A percentile compares a stretch with the other conserved stretches of the same genome.
These are phyloP conservation scores for Drosophila bocqueti DNA, from an alignment of 1,140 invertebrate species.

Conservation along the genomic window DNA sequence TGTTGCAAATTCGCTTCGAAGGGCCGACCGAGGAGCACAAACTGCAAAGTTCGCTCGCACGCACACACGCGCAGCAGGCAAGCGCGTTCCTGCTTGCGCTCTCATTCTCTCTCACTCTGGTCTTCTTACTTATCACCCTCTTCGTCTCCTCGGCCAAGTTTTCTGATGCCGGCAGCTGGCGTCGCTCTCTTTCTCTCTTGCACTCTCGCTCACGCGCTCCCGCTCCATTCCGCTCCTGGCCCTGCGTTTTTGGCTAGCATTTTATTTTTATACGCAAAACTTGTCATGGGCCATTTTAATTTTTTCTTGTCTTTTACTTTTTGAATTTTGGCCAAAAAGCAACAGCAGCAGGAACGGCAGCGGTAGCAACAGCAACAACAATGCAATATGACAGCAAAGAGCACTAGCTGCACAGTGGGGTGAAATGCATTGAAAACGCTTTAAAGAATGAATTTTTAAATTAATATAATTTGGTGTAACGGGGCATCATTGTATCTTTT, in stretches of 20 bases:
- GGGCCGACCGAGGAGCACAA: conserved; percentile 50
- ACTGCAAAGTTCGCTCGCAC: conserved; percentile 76
- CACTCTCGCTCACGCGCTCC: conserved; percentile 16
- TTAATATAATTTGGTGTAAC: neutral
- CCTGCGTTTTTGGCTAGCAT: conserved; percentile 51
- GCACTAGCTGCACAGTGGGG: conserved; percentile 36
- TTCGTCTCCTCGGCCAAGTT: conserved; percentile 2
- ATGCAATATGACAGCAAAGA: conserved; percentile 42
- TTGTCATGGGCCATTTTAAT: conserved; percentile 70
- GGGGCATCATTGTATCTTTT: neutral
- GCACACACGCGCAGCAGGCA: conserved; percentile 19
- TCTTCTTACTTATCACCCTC: conserved; percentile 1
- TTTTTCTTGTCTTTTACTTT: conserved; percentile 49
- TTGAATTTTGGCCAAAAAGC: conserved; percentile 77
- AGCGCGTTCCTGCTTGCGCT: conserved; percentile 1
- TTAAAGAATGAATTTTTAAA: neutral
- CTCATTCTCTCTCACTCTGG: conserved; percentile 2
- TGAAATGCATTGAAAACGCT: neutral
- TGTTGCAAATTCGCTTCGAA: conserved; percentile 44
- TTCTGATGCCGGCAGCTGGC: conserved; percentile 49
- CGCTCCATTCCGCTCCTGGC: conserved; percentile 17
- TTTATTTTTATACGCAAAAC: conserved; percentile 74
- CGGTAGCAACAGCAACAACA: conserved; percentile 53
- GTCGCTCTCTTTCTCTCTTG: conserved; percentile 36
- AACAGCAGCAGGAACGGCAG: conserved; percentile 20